These are phyloP conservation scores for Coleophora flavipennella DNA, from an alignment of 2,888 invertebrate species.

Conservation along the genomic window DNA sequence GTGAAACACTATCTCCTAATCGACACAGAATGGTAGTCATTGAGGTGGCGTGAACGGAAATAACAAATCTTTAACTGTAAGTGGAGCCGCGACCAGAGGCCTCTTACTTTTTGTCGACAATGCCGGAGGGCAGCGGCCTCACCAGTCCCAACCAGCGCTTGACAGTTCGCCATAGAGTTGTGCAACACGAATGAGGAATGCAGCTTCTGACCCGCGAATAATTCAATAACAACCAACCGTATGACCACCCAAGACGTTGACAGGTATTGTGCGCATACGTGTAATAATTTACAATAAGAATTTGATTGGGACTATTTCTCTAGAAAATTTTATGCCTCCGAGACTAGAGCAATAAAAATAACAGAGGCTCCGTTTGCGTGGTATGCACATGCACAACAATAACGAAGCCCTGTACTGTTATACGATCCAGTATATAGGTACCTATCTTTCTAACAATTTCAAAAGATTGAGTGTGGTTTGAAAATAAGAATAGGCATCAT, in stretches of 20 bases:
- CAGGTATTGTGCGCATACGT: slow-evolving; percentile 28
- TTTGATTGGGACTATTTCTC: slow-evolving; percentile 49
- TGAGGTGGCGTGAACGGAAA: slow-evolving; percentile 67
- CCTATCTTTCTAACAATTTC: slow-evolving; percentile 46
- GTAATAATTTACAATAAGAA: slow-evolving; percentile 47
- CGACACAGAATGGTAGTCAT: slow-evolving; percentile 71
- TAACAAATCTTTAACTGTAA: slow-evolving; percentile 64
- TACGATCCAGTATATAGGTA: too few species aligned
- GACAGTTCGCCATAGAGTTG: slow-evolving; percentile 52
- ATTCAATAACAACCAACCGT: slow-evolving; percentile 36
- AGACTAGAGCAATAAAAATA: slow-evolving; percentile 21
- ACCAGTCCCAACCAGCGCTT: slow-evolving; percentile 26
- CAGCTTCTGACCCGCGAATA: slow-evolving; percentile 53
- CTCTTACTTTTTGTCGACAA: slow-evolving; percentile 56
- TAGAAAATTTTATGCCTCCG: slow-evolving; percentile 34
- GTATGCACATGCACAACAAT: slow-evolving; percentile 25
- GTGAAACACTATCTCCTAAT: slow-evolving; percentile 70
- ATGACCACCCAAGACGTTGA: slow-evolving; percentile 54
- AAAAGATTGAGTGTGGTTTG: slow-evolving; percentile 48
- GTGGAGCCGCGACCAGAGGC: slow-evolving; percentile 45
- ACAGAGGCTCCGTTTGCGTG: slow-evolving; percentile 15
- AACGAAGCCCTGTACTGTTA: slow-evolving; percentile 26
- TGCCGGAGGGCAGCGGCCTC: slow-evolving; percentile 23
- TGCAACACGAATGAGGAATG: slow-evolving; percentile 41
- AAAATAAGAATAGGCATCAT: slow-evolving; percentile 65